Percentiles rank a stretch among this genome's conserved stretches.
These are phyloP conservation scores for Gasterosteus aculeatus DNA, from an alignment of 2,113 vertebrate genomes.

Conservation along the genomic window DNA sequence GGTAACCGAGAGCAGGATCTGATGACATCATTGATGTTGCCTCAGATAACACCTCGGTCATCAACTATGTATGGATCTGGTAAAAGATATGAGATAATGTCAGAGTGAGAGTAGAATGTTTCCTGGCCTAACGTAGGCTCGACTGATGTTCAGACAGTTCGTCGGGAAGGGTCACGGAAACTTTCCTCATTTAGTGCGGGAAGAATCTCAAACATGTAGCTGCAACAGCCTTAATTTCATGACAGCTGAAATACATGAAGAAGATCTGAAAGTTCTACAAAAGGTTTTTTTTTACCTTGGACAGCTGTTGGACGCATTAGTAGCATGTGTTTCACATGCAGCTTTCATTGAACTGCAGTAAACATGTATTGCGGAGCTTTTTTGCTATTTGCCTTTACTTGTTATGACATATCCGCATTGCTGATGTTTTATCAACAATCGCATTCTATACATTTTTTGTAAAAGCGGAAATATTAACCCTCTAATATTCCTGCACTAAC, in stretches of 20 bases:
- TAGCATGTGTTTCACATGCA: background rate
- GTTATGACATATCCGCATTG: background rate
- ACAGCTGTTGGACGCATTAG: background rate
- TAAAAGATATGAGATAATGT: conserved; percentile 70
- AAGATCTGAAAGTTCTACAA: background rate
- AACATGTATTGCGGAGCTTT: background rate
- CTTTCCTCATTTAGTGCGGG: background rate
- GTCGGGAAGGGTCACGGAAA: conserved; percentile 17
- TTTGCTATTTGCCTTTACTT: background rate
- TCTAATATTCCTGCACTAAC: background rate
- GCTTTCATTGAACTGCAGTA: background rate
- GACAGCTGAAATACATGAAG: background rate
- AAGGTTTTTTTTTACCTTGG: background rate
- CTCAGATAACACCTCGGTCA: conserved; percentile 78
- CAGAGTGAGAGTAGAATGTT: conserved; percentile 68
- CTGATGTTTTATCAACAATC: background rate
- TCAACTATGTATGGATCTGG: conserved; percentile 78
- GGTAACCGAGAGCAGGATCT: conserved; percentile 73
- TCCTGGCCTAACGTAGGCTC: conserved; percentile 18
- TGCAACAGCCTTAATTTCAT: background rate
- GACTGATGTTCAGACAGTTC: conserved; percentile 28
- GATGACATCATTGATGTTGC: conserved; percentile 76
- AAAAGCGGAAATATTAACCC: background rate
- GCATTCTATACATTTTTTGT: background rate
- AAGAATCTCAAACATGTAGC: background rate